phyloP scores from a whole-genome alignment of 2,888 invertebrate species.

The Nesidiocoris tenuis region DNA sequence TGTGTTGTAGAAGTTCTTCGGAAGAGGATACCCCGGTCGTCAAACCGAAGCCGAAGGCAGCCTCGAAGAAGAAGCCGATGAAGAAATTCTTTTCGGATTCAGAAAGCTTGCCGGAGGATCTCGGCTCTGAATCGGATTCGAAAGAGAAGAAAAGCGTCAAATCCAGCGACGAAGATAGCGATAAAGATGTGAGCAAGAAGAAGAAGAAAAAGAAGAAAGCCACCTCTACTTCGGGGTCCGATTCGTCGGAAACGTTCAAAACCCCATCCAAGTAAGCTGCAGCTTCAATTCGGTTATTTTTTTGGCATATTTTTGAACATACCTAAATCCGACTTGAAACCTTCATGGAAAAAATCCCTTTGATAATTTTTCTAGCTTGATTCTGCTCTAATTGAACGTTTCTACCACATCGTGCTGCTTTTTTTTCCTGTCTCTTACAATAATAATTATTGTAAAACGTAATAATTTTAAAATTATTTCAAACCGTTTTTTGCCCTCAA shows the following conservation, averaged over 20 bases:
- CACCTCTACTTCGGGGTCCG: not conserved
- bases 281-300: not conserved
- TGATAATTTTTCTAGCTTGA: no score
- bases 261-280: not conserved
- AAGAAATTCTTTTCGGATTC: conserved; percentile 33
- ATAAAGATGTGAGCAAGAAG: not conserved
- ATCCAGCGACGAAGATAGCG: not conserved
- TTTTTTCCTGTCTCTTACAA: no score
- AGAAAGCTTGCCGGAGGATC: no score
- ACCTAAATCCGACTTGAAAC: no score
- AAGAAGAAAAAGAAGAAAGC: conserved; percentile 8
- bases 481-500: no score
- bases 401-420: no score
- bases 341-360: no score
- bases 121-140: not conserved
- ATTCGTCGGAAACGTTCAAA: not conserved
- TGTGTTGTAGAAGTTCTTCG: not conserved
- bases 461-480: no score
- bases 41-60: not conserved
- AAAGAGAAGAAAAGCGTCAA: not conserved
- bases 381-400: no score
- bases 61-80: not conserved
- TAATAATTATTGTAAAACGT: no score
- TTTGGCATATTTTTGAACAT: not conserved
- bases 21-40: conserved; percentile 6